Evolutionary conservation across 2,797 vertebrate genomes (phyloP).

Genomic region (Mormyrus proboscirostris): DNA sequence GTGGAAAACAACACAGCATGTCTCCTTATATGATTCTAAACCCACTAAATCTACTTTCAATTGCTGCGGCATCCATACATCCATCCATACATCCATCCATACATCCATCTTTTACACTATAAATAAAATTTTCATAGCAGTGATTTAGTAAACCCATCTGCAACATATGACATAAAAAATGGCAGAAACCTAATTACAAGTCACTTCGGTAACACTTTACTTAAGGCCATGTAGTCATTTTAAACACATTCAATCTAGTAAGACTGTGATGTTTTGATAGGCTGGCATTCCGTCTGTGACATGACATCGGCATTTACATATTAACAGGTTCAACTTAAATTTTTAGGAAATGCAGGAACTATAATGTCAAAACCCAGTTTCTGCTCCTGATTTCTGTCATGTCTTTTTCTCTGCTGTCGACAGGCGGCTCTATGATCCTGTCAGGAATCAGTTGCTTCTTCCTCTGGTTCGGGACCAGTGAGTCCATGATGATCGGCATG

Average conservation of each 20-base stretch:
- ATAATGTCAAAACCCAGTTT: not conserved
- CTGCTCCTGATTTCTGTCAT: not conserved
- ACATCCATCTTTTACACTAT: not conserved
- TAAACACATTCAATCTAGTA: not conserved
- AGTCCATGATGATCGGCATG: conserved; percentile 79
- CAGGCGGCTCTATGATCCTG: conserved; percentile 75
- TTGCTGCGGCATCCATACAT: not conserved
- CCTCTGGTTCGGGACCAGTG: conserved; percentile 73
- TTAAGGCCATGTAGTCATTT: not conserved
- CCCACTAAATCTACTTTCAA: not conserved
- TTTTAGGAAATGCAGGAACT: not conserved
- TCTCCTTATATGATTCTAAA: not conserved
- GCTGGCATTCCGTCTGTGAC: not conserved
- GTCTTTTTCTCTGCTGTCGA: not conserved
- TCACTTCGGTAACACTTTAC: not conserved
- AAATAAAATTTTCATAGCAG: not conserved
- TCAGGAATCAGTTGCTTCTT: conserved; percentile 77
- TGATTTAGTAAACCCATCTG: not conserved
- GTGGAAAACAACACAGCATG: not conserved
- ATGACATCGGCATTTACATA: not conserved
- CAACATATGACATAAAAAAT: not conserved
- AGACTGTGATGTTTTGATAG: not conserved
- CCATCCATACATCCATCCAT: not conserved
- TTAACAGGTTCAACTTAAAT: not conserved
- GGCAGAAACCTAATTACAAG: not conserved